These are phyloP conservation scores for Sisor rabdophorus DNA, from an alignment of 2,113 vertebrate genomes.

Conservation along the genomic window DNA sequence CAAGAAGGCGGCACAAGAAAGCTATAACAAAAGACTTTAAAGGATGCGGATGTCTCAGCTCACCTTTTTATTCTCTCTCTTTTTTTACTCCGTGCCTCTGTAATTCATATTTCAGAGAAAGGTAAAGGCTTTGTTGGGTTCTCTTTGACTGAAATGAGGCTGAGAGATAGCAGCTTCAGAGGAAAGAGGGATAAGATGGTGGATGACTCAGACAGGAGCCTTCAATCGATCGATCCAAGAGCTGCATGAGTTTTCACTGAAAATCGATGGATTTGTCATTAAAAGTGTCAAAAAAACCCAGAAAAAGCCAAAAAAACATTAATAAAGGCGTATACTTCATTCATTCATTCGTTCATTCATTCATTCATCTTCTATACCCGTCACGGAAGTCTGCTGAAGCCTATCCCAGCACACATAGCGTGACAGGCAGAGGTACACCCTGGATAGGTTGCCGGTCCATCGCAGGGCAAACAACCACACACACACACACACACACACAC, in stretches of 20 bases:
- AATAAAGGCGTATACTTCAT: not conserved
- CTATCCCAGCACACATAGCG: too few species aligned
- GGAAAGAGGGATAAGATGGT: not conserved
- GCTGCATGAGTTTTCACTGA: not conserved
- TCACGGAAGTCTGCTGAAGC: too few species aligned
- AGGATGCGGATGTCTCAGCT: slow-evolving; percentile 5
- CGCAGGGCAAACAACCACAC: too few species aligned
- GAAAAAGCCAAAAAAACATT: not conserved
- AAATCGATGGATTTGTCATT: not conserved
- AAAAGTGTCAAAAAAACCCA: too few species aligned
- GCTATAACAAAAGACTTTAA: slow-evolving; percentile 35
- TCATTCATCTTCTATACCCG: too few species aligned
- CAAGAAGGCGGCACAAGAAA: slow-evolving; percentile 35
- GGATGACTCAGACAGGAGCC: slow-evolving; percentile 13
- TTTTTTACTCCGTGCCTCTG: slow-evolving; percentile 17
- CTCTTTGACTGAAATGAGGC: slow-evolving; percentile 32
- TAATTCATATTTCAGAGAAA: slow-evolving; percentile 37
- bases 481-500: too few species aligned
- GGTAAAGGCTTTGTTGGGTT: slow-evolving; percentile 35
- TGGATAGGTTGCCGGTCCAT: too few species aligned
- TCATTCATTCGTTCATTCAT: too few species aligned
- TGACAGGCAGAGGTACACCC: too few species aligned
- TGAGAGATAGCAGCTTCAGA: slow-evolving; percentile 17
- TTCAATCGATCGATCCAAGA: not conserved
- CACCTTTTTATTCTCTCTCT: slow-evolving; percentile 22